These are phyloP conservation scores for Megaceryle torquata DNA, from an alignment of 2,113 vertebrate species.

Conservation along the genomic window DNA sequence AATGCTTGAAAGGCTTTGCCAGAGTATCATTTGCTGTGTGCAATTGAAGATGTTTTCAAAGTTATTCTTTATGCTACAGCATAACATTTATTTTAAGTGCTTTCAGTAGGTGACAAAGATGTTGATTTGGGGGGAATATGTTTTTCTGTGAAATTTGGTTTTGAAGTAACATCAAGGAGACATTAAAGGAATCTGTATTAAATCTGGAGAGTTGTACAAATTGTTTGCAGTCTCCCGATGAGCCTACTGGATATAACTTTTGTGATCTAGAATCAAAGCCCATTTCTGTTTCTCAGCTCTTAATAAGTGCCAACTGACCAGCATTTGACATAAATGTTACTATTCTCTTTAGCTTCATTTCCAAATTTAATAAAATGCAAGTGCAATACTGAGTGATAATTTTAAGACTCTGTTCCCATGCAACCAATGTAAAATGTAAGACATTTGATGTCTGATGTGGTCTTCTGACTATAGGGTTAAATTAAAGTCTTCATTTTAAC, in stretches of 20 bases:
- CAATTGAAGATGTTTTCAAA: neutral
- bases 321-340: neutral
- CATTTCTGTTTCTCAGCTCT: neutral
- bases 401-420: neutral
- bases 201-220: neutral
- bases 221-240: neutral
- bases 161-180: neutral
- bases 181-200: neutral
- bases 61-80: neutral
- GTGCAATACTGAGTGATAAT: neutral
- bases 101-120: neutral
- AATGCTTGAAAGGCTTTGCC: constrained; percentile 8
- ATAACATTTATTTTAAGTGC: neutral
- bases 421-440: neutral
- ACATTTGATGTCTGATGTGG: neutral
- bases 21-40: neutral
- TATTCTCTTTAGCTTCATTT: neutral
- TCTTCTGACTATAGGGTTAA: neutral
- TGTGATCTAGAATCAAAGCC: neutral
- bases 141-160: neutral
- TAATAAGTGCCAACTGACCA: neutral
- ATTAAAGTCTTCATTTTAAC: neutral
- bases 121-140: neutral
- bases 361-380: neutral
- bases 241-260: neutral